Evolutionary conservation across 1,140 invertebrate genomes (phyloP).

Genomic region (Hycleus phaleratus): DNA sequence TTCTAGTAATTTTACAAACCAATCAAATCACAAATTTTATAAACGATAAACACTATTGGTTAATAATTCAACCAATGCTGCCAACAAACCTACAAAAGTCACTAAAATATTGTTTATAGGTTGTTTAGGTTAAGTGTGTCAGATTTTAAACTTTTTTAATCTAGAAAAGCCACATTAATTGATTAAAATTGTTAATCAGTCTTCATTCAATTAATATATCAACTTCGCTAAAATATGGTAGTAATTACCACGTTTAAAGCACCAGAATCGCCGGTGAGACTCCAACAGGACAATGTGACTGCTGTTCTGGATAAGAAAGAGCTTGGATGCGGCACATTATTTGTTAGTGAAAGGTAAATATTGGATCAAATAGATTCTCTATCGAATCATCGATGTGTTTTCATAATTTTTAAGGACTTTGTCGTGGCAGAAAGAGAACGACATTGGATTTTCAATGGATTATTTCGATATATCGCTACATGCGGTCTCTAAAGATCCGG

Average conservation of each 20-base stretch:
- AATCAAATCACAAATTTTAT: background rate
- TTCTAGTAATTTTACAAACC: background rate
- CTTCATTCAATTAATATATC: too few relatives aligned
- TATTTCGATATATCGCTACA: conserved; percentile 69
- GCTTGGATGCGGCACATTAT: conserved; percentile 35
- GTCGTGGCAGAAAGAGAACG: conserved; percentile 52
- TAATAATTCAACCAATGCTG: too few relatives aligned
- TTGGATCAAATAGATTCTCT: background rate
- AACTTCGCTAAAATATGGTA: conserved; percentile 29
- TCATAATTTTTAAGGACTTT: conserved; percentile 45
- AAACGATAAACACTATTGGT: background rate
- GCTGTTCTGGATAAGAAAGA: conserved; percentile 35
- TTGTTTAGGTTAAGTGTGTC: too few relatives aligned
- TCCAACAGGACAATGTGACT: conserved; percentile 29
- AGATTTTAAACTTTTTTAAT: too few relatives aligned
- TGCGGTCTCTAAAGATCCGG: conserved; percentile 61
- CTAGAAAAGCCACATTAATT: too few relatives aligned
- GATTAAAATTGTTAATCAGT: too few relatives aligned
- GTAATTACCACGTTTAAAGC: conserved; percentile 31
- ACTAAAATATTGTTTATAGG: too few relatives aligned
- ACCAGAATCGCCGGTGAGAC: conserved; percentile 33
- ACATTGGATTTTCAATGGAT: conserved; percentile 60
- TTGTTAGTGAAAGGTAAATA: conserved; percentile 35
- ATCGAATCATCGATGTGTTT: conserved; percentile 6
- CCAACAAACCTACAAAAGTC: too few relatives aligned